Evolutionary conservation across 2,797 vertebrate species (phyloP), one percentile per base, ranked within the genome.

Genomic region (Crocidura indochinensis): DNA sequence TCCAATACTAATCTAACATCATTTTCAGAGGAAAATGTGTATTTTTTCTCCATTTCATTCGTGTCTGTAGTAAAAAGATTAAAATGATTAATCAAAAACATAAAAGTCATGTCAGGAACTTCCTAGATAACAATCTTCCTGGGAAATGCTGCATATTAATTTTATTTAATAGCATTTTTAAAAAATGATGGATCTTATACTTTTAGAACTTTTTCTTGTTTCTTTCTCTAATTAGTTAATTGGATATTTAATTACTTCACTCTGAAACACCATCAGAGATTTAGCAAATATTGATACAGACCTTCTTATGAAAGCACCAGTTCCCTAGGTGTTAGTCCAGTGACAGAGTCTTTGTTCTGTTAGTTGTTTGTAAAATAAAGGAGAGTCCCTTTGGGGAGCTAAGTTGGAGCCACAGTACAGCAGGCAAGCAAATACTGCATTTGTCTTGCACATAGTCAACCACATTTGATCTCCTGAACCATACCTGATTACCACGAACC

Each of bases 131-230:
- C 4, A 62, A 17, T 31, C 24, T 89, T 90, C 10, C 27, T 82
- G 31, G 11, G 31, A 90, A 90, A 72, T n/a, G 76, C 7, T 72
- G 5, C 12, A 60, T 72, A 44, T 17, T 19, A 62, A 47, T 73
- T 47, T 15, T 46, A 74, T 71, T 15, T 20, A 56, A 65, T 2
- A 56, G 20, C 20, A 15, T 81, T 71, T 85, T 64, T 67, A 22
- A 85, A 90, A 76, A 29, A 8, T 46, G 15, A 73, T 44, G 62
- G 15, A 73, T 71, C 8, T 71, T n/a, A n/a, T 90, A 8, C 71
- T 75, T 90, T 71, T 79, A 62, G 38, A 93, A 87, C 51, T 24
- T 27, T 31, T 1, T 53, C 67, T 62, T 68, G 0, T 84, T 92
- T 46, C 46, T 71, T 72, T 68, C 47, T 67, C 1, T 91, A 26